phyloP scores from a whole-genome alignment of 2,797 vertebrate genomes.

The Taeniopygia guttata region DNA sequence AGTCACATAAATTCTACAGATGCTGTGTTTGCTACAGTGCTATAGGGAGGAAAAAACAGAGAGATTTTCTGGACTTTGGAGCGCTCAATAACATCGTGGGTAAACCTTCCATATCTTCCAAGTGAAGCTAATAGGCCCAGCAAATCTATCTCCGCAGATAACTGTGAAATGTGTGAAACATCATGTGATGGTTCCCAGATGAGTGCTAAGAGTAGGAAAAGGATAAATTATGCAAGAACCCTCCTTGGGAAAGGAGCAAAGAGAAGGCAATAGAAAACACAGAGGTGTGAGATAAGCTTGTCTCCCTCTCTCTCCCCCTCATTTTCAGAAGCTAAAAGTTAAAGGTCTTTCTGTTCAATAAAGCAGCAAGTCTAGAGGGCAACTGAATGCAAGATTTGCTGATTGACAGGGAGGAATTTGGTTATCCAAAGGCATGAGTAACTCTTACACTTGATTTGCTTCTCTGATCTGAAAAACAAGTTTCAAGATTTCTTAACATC shows the following conservation, averaged over 20 bases:
- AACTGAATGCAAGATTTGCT: neutral
- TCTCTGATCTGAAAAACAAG: neutral
- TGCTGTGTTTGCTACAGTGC: neutral
- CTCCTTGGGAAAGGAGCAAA: neutral
- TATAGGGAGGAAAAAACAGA: neutral
- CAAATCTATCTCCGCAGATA: constrained; percentile 37
- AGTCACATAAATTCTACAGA: neutral
- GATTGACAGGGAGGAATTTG: neutral
- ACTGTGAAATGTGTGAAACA: constrained; percentile 26
- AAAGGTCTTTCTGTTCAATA: neutral
- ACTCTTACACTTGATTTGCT: neutral
- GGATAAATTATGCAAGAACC: constrained; percentile 3
- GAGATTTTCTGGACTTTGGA: neutral
- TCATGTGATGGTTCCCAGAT: constrained; percentile 6
- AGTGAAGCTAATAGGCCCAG: constrained; percentile 29
- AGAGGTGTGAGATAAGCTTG: constrained; percentile 3
- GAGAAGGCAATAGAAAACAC: neutral
- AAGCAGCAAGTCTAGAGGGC: neutral
- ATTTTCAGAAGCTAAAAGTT: neutral
- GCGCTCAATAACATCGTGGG: neutral
- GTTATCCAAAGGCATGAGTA: neutral
- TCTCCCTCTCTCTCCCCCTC: neutral
- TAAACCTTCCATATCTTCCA: neutral
- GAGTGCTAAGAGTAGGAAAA: neutral
- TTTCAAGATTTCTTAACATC: neutral